These are phyloP conservation scores for Melikaiella ostensackeni DNA, from an alignment of 2,888 invertebrate genomes.

Conservation along the genomic window DNA sequence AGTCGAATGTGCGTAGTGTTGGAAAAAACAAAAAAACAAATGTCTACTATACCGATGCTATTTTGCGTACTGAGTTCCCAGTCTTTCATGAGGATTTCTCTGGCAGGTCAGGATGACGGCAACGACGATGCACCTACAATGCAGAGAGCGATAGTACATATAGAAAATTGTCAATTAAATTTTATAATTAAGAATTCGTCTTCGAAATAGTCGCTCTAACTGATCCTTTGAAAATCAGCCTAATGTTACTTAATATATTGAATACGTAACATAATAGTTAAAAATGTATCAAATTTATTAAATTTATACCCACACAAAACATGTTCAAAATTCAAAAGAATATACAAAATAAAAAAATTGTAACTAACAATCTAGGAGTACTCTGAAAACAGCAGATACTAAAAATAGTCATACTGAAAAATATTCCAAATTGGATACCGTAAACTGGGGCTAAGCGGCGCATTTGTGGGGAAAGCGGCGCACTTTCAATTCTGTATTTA, in stretches of 20 bases:
- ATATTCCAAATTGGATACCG: too few relatives aligned
- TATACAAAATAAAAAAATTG: too few relatives aligned
- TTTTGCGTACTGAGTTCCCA: slow-evolving; percentile 78
- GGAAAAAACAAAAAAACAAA: slow-evolving; percentile 69
- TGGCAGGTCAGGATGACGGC: slow-evolving; percentile 77
- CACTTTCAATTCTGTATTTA: too few relatives aligned
- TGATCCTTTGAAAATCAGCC: not conserved
- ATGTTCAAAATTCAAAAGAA: too few relatives aligned
- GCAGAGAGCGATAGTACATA: slow-evolving; percentile 74
- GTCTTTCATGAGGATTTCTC: slow-evolving; percentile 78
- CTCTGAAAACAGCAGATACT: too few relatives aligned
- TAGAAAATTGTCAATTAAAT: slow-evolving; percentile 56
- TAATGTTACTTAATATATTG: not conserved
- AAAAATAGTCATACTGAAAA: too few relatives aligned
- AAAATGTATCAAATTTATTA: too few relatives aligned
- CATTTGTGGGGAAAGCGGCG: too few relatives aligned
- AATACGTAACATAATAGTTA: not conserved
- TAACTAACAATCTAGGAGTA: too few relatives aligned
- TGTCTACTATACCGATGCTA: slow-evolving; percentile 77
- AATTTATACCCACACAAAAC: too few relatives aligned
- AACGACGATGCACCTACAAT: slow-evolving; percentile 77
- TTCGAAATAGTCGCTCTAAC: not conserved
- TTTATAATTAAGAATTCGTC: slow-evolving; percentile 13
- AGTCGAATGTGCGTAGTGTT: slow-evolving; percentile 40
- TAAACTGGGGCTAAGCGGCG: too few relatives aligned